Evolutionary conservation across 2,797 vertebrate species (phyloP).

Genomic region (Neopelma chrysocephalum): DNA sequence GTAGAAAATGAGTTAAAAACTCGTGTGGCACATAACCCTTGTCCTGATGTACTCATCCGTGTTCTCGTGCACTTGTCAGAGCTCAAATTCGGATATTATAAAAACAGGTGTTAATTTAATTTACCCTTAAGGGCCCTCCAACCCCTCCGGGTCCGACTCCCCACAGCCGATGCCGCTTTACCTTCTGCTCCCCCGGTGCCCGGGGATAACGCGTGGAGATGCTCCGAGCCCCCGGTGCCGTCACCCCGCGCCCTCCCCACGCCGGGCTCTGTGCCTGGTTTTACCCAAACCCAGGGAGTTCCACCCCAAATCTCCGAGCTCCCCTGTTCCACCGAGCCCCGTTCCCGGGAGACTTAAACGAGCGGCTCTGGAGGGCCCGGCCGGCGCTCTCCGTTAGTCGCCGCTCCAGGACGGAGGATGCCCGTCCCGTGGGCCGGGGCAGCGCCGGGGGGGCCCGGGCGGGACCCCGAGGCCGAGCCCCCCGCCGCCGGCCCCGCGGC

Average conservation of each 20-base stretch:
- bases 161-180: background rate
- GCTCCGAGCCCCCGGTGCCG: background rate
- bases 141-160: background rate
- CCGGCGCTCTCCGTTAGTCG: background rate
- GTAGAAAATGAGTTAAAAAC: background rate
- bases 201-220: background rate
- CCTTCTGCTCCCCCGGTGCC: too few species aligned
- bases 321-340: background rate
- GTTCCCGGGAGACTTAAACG: background rate
- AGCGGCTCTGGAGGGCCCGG: background rate
- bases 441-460: background rate
- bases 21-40: background rate
- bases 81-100: background rate
- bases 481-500: constrained; percentile 3
- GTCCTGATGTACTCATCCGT: background rate
- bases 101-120: background rate
- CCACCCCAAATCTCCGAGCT: background rate
- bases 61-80: background rate
- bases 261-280: background rate
- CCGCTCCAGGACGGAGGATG: background rate
- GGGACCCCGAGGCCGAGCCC: background rate
- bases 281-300: background rate
- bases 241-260: background rate
- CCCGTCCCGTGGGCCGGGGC: background rate
- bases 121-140: background rate